These are phyloP conservation scores for Diuraphis noxia DNA, from an alignment of 1,140 invertebrate species.

Conservation along the genomic window DNA sequence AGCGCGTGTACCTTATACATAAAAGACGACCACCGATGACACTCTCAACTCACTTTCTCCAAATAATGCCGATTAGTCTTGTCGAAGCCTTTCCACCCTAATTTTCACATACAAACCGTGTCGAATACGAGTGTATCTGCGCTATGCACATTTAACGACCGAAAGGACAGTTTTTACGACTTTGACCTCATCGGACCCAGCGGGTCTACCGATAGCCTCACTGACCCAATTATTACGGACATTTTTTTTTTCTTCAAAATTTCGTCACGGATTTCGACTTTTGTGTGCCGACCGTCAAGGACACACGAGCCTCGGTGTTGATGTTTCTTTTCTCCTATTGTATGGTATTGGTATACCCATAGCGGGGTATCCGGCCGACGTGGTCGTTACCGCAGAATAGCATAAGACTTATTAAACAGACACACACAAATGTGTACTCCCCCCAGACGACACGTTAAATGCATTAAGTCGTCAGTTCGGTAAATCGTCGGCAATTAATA, in stretches of 20 bases:
- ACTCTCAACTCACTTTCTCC: not conserved
- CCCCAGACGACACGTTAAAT: slow-evolving; percentile 47
- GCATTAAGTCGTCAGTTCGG: slow-evolving; percentile 50
- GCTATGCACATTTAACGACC: not conserved
- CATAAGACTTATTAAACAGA: slow-evolving; percentile 25
- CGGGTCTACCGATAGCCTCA: not conserved
- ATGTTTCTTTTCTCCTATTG: not conserved
- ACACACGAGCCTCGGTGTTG: not conserved
- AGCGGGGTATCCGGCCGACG: not conserved
- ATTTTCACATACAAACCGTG: not conserved
- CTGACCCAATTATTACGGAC: not conserved
- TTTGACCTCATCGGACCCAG: slow-evolving; percentile 28
- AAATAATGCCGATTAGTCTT: not conserved
- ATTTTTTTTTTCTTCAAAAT: not conserved
- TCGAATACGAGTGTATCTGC: not conserved
- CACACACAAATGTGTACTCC: slow-evolving; percentile 21
- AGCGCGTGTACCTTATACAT: not conserved
- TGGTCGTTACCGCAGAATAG: not conserved
- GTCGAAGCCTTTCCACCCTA: not conserved
- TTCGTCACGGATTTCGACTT: not conserved
- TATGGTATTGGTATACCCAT: not conserved
- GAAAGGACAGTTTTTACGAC: slow-evolving; percentile 34
- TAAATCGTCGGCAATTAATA: slow-evolving; percentile 52
- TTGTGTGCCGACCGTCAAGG: not conserved
- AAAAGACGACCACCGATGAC: not conserved